Base-by-base conservation (phyloP, 1,140 invertebrate genomes). In the Thrips palmi region DNA sequence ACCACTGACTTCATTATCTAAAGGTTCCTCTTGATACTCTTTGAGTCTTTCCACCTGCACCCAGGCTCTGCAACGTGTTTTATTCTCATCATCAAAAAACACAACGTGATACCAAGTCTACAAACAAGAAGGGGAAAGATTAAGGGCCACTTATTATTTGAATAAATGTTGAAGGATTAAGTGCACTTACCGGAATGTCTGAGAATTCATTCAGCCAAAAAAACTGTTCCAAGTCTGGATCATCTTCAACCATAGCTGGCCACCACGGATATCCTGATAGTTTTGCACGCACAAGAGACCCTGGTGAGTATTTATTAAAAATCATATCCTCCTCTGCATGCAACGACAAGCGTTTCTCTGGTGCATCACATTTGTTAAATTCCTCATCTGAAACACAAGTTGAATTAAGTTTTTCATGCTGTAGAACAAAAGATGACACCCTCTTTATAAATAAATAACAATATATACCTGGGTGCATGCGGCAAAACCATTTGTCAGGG, bases 221-320 rank as follows among this genome's bases (percentile, higher is more conserved):
- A 49, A 62, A 80, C 22, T 55, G 53, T 29, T 70, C 62, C 1
- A 59, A 62, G 41, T 76, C 68, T 1, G 74, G 72, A 51, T 68
- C 67, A 52, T 76, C 71, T 29, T 77, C 74, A 3, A 79, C 63
- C 59, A 81, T 74, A 3, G 63, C 74, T 11, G 76, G 76, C 73
- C 74, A 78, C 71, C 71, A 77, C 20, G 74, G 73, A 57, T 62
- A 75, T 18, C 70, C 68, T 1, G 54, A 45, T 22, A 70, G 42
- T 22, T 57, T 60, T 3, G 66, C 74, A 67, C 70, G 72, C 0
- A 79, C 74, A 28, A 79, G 34, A 25, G 73, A 74, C 2, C 75
- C 74, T 3, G 63, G 63, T 3, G 64, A 62, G 41, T 64, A 74
- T 23, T 52, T 45, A 43, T 63, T 64, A 36, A 65, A 52, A 10